Evolutionary conservation across 2,888 invertebrate species (phyloP).

Genomic region (Limenitis camilla): DNA sequence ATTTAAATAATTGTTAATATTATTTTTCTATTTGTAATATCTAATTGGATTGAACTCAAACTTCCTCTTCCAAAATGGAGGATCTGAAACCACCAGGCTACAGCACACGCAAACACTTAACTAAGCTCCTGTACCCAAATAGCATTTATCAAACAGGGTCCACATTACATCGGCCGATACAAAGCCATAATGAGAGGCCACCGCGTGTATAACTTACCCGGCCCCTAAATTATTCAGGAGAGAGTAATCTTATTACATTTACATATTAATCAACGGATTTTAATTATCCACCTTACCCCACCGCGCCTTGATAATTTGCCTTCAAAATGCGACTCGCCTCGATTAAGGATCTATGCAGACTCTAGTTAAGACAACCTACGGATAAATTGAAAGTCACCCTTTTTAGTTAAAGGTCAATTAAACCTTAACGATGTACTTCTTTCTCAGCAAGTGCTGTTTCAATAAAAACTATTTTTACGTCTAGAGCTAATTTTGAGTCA

Average conservation of each 20-base stretch:
- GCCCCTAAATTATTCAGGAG: slow-evolving; percentile 85
- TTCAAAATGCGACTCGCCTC: slow-evolving; percentile 69
- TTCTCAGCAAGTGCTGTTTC: too few species aligned
- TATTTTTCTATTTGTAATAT: too few species aligned
- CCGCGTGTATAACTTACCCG: slow-evolving; percentile 68
- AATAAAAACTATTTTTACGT: too few species aligned
- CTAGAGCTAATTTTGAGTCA: too few species aligned
- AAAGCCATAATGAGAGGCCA: slow-evolving; percentile 61
- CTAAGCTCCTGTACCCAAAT: neutral
- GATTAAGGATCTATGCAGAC: slow-evolving; percentile 48
- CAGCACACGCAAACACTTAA: neutral
- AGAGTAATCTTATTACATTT: slow-evolving; percentile 98
- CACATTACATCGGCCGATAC: slow-evolving; percentile 42
- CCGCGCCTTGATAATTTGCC: slow-evolving; percentile 65
- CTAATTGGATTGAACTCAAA: too few species aligned
- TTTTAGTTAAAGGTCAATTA: too few species aligned
- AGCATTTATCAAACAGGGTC: slow-evolving; percentile 48
- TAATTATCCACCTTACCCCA: slow-evolving; percentile 87
- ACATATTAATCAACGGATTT: slow-evolving; percentile 99
- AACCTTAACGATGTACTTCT: too few species aligned
- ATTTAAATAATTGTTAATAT: too few species aligned
- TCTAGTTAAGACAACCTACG: slow-evolving; percentile 6
- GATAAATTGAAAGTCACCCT: neutral
- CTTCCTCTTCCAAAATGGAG: too few species aligned
- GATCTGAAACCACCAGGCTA: too few species aligned